A percentile compares a stretch with the other conserved stretches of the same genome.
Evolutionary conservation across 2,797 vertebrate species (phyloP).

Genomic region (Eulemur coronatus): DNA sequence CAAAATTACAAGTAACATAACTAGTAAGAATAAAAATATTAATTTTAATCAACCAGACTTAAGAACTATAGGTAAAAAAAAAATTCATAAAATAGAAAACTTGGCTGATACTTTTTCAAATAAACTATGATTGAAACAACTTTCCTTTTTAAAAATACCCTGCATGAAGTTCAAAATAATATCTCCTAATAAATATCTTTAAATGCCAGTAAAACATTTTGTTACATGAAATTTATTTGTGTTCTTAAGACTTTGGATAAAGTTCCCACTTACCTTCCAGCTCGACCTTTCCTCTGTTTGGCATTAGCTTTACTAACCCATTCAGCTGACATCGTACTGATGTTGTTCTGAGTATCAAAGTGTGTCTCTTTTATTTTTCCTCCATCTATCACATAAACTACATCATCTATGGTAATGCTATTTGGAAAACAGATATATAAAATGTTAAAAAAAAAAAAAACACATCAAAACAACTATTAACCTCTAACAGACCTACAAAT

Average conservation of each 20-base stretch:
- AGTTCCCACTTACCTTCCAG: conserved; percentile 90
- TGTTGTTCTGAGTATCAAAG: conserved; percentile 98
- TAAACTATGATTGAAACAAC: neutral
- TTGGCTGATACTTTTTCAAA: neutral
- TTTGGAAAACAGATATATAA: conserved; percentile 37
- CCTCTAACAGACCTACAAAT: neutral
- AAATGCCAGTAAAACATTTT: neutral
- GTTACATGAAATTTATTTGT: neutral
- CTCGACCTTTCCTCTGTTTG: conserved; percentile 97
- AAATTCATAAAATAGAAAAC: conserved; percentile 20
- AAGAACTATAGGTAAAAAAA: neutral
- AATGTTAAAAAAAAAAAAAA: neutral
- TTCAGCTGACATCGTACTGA: conserved; percentile 97
- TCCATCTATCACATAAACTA: conserved; percentile 97
- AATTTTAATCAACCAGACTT: neutral
- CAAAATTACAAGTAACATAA: neutral
- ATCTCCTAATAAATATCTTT: neutral
- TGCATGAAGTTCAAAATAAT: neutral
- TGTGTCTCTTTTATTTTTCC: conserved; percentile 99
- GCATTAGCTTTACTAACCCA: conserved; percentile 99
- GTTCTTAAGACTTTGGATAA: neutral
- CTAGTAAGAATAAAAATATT: neutral
- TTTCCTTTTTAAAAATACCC: neutral
- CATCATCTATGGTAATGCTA: conserved; percentile 99
- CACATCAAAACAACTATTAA: neutral